Evolutionary conservation across 2,888 invertebrate species (phyloP), one percentile per base, ranked within the genome.

Genomic region (Zaprionus bogoriensis): DNA sequence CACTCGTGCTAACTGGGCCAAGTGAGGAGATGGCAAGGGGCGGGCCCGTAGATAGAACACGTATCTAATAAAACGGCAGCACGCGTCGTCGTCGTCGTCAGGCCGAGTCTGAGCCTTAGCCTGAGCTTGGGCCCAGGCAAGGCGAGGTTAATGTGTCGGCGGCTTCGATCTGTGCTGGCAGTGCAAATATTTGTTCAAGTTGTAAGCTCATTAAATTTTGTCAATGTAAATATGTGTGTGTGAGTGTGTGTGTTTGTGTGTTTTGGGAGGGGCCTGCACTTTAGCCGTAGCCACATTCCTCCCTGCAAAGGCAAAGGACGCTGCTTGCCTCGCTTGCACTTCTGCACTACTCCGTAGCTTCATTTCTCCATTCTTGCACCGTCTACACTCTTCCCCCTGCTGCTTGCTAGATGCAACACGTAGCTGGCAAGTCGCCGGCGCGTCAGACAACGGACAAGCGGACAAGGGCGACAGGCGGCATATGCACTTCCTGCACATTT

Each of bases 181-280:
- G 32, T 10, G 60, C 77, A 78, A 83, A 78, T 76, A 83, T 78
- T 78, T 85, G 74, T 55, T 50, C 54, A 55, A 42, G 62, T 59
- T 79, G 77, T 73, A 66, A 76, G 85, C 87, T 87, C 82, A 82
- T 82, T 82, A 82, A 87, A 87, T 82, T 81, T 75, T 82, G 70
- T 82, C 82, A 70, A 84, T 78, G 82, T 66, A 84, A 82, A 87
- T 84, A 75, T 65, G 70, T 69, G 51, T 39, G 10, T 19, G 68
- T 66, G 46, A 28, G 7, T 17, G n/a, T n/a, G n/a, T n/a, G n/a
- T n/a, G n/a, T n/a, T n/a, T n/a, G n/a, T n/a, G n/a, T n/a, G n/a
- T n/a, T n/a, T n/a, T n/a, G n/a, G n/a, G n/a, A n/a, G n/a, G n/a
- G n/a, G n/a, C n/a, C n/a, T n/a, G n/a, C n/a, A n/a, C n/a, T n/a